phyloP scores from a whole-genome alignment of 2,113 vertebrate species.

The Dascyllus trimaculatus region DNA sequence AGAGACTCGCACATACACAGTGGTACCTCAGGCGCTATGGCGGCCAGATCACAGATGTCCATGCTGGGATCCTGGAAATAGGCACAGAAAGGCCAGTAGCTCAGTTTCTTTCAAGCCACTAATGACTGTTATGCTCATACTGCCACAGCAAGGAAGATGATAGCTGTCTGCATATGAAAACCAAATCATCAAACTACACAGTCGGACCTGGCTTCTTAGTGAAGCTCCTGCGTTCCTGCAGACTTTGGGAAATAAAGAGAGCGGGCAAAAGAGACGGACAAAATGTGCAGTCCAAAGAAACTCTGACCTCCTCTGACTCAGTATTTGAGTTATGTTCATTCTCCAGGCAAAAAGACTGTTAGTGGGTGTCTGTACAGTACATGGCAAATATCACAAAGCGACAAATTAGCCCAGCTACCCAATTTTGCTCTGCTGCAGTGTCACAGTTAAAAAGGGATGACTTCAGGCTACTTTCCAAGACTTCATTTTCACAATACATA shows the following conservation, averaged over 20 bases:
- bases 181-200: constrained; percentile 60
- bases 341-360: constrained; percentile 38
- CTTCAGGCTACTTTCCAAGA: constrained; percentile 11
- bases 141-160: constrained; percentile 60
- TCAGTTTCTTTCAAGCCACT: constrained; percentile 32
- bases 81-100: constrained; percentile 41
- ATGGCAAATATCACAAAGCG: constrained; percentile 40
- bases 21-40: constrained; percentile 24
- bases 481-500: neutral
- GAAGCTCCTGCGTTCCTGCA: constrained; percentile 28
- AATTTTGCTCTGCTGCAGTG: constrained; percentile 6
- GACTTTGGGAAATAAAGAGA: constrained; percentile 25
- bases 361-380: constrained; percentile 21
- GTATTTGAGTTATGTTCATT: constrained; percentile 52
- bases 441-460: constrained; percentile 19
- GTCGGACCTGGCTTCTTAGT: constrained; percentile 49
- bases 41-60: constrained; percentile 42
- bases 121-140: constrained; percentile 46
- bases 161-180: constrained; percentile 56
- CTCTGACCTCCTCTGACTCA: constrained; percentile 25
- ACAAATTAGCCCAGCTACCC: constrained; percentile 49
- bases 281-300: constrained; percentile 21
- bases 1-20: constrained; percentile 21
- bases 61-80: constrained; percentile 47
- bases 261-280: neutral